Evolutionary conservation across 2,797 vertebrate species (phyloP).

Genomic region (Loriculus beryllinus): DNA sequence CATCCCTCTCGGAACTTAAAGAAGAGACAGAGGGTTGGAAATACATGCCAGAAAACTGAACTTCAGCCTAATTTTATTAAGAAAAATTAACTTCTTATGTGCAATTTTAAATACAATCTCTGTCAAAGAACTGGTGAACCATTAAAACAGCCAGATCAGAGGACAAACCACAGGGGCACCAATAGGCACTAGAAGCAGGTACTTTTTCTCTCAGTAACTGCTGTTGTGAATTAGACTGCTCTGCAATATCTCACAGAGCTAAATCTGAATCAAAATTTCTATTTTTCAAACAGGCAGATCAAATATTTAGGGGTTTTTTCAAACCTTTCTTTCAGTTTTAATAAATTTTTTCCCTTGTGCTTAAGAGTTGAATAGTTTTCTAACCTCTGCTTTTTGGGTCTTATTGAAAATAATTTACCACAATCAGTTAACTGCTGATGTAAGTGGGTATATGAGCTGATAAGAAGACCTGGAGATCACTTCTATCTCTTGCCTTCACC

Average conservation of each 20-base stretch:
- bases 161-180: background rate
- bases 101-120: background rate
- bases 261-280: background rate
- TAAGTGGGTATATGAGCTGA: background rate
- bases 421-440: background rate
- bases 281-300: background rate
- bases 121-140: background rate
- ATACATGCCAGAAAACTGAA: background rate
- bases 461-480: background rate
- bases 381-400: background rate
- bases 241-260: background rate
- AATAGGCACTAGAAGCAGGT: background rate
- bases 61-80: background rate
- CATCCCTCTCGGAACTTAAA: background rate
- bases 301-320: background rate
- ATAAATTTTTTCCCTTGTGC: background rate
- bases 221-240: background rate
- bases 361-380: background rate
- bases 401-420: background rate
- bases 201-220: background rate
- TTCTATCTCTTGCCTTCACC: background rate
- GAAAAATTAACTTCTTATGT: background rate
- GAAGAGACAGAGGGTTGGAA: background rate
- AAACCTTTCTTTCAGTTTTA: background rate
- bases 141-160: background rate